These are phyloP conservation scores for Bombycilla garrulus DNA, from an alignment of 2,113 vertebrate species.

Conservation along the genomic window DNA sequence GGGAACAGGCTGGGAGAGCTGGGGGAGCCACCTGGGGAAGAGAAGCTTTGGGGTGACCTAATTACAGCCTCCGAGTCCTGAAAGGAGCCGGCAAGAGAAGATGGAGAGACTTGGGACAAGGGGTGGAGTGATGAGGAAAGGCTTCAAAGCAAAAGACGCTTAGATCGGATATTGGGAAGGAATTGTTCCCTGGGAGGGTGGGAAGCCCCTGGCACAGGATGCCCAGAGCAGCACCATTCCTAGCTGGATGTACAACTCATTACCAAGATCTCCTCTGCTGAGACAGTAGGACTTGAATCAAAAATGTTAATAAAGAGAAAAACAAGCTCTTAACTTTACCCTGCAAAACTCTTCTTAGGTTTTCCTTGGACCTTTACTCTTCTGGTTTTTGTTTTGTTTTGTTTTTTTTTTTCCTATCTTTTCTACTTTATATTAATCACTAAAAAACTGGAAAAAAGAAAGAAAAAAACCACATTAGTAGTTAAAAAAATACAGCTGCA, in stretches of 20 bases:
- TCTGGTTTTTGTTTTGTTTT: too few relatives aligned
- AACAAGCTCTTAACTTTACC: neutral
- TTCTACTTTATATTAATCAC: neutral
- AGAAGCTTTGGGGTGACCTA: too few relatives aligned
- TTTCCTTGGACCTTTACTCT: neutral
- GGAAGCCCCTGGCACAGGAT: neutral
- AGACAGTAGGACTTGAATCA: neutral
- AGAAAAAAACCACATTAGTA: neutral
- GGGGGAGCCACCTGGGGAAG: neutral
- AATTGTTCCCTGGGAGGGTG: neutral
- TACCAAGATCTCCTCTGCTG: neutral
- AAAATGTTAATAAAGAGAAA: neutral
- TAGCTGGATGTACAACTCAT: neutral
- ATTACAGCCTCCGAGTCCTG: accelerated
- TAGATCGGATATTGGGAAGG: neutral
- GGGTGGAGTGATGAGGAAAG: too few relatives aligned
- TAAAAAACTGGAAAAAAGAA: neutral
- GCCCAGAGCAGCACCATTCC: neutral
- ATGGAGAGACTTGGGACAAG: neutral
- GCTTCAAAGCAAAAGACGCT: neutral
- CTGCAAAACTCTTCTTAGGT: neutral
- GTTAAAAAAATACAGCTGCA: neutral
- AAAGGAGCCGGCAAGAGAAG: neutral
- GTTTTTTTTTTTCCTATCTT: accelerated
- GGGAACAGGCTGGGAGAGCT: neutral